Evolutionary conservation across 1,140 invertebrate genomes (phyloP).

Genomic region (Pectinophora gossypiella): DNA sequence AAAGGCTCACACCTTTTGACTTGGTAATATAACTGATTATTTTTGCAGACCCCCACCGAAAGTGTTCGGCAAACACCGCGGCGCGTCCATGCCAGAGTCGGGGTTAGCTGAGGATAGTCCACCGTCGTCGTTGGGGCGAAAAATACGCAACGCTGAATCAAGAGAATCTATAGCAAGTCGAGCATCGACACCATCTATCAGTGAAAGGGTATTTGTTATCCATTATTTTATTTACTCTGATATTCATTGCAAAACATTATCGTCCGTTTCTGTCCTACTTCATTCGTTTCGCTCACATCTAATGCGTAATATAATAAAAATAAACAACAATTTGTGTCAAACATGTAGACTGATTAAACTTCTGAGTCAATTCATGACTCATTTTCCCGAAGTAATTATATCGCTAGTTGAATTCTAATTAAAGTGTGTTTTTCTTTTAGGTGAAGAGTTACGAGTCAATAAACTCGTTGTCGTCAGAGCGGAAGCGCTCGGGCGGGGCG

Average conservation of each 20-base stretch:
- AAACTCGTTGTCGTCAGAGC: slow-evolving; percentile 75
- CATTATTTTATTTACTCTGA: neutral
- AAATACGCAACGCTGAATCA: slow-evolving; percentile 62
- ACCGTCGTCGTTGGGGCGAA: slow-evolving; percentile 60
- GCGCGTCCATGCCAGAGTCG: slow-evolving; percentile 72
- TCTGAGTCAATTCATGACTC: too few relatives aligned
- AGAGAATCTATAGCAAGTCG: slow-evolving; percentile 69
- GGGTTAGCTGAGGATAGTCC: slow-evolving; percentile 73
- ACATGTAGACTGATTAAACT: too few relatives aligned
- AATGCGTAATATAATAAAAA: too few relatives aligned
- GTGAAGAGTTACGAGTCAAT: slow-evolving; percentile 80
- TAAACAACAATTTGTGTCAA: too few relatives aligned
- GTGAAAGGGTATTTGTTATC: slow-evolving; percentile 57
- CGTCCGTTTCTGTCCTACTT: too few relatives aligned
- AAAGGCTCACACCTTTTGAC: too few relatives aligned
- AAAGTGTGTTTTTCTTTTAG: slow-evolving; percentile 32
- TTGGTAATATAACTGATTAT: slow-evolving; percentile 7
- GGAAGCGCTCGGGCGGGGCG: slow-evolving; percentile 65
- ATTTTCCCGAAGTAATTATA: too few relatives aligned
- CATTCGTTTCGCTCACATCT: too few relatives aligned
- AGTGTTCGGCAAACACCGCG: slow-evolving; percentile 75
- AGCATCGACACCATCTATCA: slow-evolving; percentile 71
- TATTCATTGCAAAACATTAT: too few relatives aligned
- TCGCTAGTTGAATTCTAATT: too few relatives aligned
- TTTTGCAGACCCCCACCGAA: slow-evolving; percentile 78